Evolutionary conservation across 1,140 invertebrate species (phyloP), one percentile per base, ranked within the genome.

Genomic region (Neodiprion fabricii): DNA sequence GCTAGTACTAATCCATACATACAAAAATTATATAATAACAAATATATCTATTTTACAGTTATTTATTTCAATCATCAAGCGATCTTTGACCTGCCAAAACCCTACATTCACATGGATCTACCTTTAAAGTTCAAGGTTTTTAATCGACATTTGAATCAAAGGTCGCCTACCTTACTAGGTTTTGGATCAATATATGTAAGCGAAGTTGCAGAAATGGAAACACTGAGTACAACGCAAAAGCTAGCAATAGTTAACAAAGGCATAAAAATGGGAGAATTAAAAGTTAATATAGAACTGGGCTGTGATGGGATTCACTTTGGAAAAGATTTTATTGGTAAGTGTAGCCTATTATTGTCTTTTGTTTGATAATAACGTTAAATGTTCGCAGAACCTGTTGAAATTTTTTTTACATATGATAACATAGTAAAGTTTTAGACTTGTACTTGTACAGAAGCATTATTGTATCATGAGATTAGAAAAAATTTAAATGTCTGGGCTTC

Each of bases 261-360:
- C 1, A 86, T 87, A 11, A 87, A 86, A 83, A 81, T 84, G 28
- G 86, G 83, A 0, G 83, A 86, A 72, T 75, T 91, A 12, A 89
- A 86, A 80, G 79, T 90, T 9, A 83, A 84, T 12, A 70, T 86
- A 50, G 88, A 90, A 81, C 85, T 91, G 66, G 89, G 87, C 10
- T 88, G 84, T 79, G 87, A 88, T 74, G 82, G 79, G 76, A 80
- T 87, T 53, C 87, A 90, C 77, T 90, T 89, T 81, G 89, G 88
- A 48, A 88, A 83, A 80, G 85, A 90, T 79, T 89, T 89, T 79
- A 75, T 90, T 74, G 86, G 89, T 89, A 78, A 77, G 79, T 79
- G 0, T 21, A 21, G 17, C 17, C 17, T 21, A 69, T 75, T 69
- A 8, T 14, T 23, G 11, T 23, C 7, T 49, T 14, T 48, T 40